Evolutionary conservation across 2,797 vertebrate genomes (phyloP).

Genomic region (Acanthiza pusilla): DNA sequence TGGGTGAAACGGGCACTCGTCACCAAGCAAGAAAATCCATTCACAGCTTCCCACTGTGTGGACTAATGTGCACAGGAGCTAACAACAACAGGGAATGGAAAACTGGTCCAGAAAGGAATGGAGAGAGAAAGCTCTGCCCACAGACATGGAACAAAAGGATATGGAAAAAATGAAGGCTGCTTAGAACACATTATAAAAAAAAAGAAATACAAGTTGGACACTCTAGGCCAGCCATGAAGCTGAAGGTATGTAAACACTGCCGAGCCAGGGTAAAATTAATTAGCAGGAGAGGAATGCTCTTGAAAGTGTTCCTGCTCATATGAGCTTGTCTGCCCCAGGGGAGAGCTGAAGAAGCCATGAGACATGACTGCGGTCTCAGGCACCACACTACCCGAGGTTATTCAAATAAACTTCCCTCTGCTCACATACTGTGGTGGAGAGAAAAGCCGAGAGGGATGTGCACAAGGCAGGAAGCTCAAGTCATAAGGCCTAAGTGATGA

Average conservation of each 20-base stretch:
- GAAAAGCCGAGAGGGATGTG: background rate
- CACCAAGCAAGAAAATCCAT: background rate
- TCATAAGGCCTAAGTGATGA: fast-evolving
- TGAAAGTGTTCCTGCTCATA: background rate
- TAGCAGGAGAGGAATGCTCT: background rate
- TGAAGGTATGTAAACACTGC: slow-evolving; percentile 49
- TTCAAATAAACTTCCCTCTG: slow-evolving; percentile 1
- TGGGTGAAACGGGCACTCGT: background rate
- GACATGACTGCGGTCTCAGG: background rate
- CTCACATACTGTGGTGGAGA: background rate
- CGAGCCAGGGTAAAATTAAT: background rate
- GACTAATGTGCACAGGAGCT: background rate
- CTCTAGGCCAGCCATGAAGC: background rate
- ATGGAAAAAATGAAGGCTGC: background rate
- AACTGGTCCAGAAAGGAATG: background rate
- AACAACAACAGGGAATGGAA: background rate
- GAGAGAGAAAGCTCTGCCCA: background rate
- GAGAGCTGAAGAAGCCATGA: background rate
- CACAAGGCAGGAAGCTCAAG: background rate
- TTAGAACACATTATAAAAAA: background rate
- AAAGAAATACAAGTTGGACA: background rate
- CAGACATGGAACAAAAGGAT: background rate
- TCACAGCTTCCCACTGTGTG: background rate
- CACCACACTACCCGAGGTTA: background rate
- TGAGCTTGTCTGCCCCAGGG: background rate